Conservation (phyloP, 2,888 invertebrate genomes). For the Microctonus brassicae region DNA sequence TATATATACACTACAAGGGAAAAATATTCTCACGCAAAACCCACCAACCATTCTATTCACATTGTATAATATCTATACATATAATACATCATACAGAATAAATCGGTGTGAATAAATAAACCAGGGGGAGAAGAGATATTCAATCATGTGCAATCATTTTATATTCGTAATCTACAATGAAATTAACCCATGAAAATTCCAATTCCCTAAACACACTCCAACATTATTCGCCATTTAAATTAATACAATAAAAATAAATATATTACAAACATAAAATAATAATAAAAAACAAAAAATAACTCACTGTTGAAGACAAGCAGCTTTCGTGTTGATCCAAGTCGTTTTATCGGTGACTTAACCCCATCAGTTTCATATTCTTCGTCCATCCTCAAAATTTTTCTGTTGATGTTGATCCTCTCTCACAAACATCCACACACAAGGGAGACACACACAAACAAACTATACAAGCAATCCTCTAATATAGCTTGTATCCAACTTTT, state of each 20-base stretch:
- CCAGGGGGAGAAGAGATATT: constrained; percentile 3
- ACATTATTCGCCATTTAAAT: background rate
- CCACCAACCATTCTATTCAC: background rate
- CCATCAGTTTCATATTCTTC: constrained; percentile 82
- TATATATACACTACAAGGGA: background rate
- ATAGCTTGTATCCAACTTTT: too few species aligned
- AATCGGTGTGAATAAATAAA: constrained; percentile 28
- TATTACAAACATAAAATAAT: too few species aligned
- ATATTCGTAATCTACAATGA: constrained; percentile 21
- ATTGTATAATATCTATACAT: background rate
- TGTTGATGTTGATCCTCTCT: constrained; percentile 27
- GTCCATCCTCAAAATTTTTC: constrained; percentile 68
- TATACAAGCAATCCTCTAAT: constrained; percentile 10
- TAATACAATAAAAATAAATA: too few species aligned
- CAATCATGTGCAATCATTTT: constrained; percentile 29
- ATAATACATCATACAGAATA: constrained; percentile 4
- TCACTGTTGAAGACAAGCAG: constrained; percentile 84
- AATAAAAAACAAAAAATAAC: too few species aligned
- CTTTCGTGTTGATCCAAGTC: constrained; percentile 85
- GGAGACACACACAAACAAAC: constrained; percentile 38
- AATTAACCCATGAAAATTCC: constrained; percentile 17
- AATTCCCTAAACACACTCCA: background rate
- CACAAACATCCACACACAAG: constrained; percentile 42
- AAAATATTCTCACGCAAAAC: constrained; percentile 23
- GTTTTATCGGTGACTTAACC: constrained; percentile 83